These are phyloP conservation scores for Bungarus multicinctus DNA, from an alignment of 2,113 vertebrate genomes.

Conservation along the genomic window DNA sequence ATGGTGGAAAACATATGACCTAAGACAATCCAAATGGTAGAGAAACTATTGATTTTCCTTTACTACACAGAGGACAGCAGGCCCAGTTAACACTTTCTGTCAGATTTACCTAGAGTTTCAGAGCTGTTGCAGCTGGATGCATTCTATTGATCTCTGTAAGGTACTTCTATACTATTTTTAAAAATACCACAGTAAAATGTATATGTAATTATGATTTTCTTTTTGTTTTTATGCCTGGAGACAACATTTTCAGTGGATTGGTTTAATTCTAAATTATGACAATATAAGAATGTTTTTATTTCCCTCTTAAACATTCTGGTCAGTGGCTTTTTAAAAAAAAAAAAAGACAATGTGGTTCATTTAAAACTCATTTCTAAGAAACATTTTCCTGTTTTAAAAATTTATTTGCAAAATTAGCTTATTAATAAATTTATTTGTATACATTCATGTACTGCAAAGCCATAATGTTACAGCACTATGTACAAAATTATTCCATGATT, in stretches of 20 bases:
- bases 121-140: slow-evolving; percentile 47
- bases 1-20: slow-evolving; percentile 67
- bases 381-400: neutral
- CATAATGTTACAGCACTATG: neutral
- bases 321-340: neutral
- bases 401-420: neutral
- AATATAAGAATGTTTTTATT: neutral
- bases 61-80: slow-evolving; percentile 61
- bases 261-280: slow-evolving; percentile 21
- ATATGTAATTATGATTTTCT: slow-evolving; percentile 42
- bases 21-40: slow-evolving; percentile 70
- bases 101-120: slow-evolving; percentile 60
- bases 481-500: neutral
- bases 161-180: slow-evolving; percentile 57
- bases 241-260: slow-evolving; percentile 43
- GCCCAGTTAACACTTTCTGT: slow-evolving; percentile 62
- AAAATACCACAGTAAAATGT: slow-evolving; percentile 44
- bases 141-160: slow-evolving; percentile 62
- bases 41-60: slow-evolving; percentile 67
- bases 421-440: neutral
- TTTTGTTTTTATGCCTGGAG: slow-evolving; percentile 37
- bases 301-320: neutral
- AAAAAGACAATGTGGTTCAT: neutral
- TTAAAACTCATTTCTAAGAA: neutral
- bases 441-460: neutral